Evolutionary conservation across 2,797 vertebrate genomes (phyloP), one percentile per base, ranked within the genome.

Genomic region (Coluber constrictor): DNA sequence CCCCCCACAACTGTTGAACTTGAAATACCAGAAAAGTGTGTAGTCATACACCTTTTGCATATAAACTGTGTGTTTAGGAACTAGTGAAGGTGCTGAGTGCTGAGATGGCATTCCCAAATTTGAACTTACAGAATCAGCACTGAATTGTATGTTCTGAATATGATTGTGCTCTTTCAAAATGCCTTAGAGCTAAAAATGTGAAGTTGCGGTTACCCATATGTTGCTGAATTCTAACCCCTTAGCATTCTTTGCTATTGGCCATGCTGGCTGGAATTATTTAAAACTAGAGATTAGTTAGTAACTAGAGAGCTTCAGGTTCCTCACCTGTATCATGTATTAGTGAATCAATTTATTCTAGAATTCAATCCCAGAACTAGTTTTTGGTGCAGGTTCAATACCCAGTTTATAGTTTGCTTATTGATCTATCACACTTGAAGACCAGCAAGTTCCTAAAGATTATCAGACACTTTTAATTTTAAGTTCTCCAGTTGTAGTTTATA

Each of bases 1-100:
- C 25, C 10, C 59, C 18, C 2, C 60, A n/a, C 60, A 59, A 91
- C 25, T 91, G 90, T 47, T 96, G 96, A 96, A 97, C 96, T 96
- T 96, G 96, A 95, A 95, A 96, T 95, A 96, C 95, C 95, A 94
- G 96, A 95, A 97, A 96, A 95, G 95, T 96, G 91, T 95, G 96
- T 87, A 59, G 87, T 55, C 59, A 23, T 7, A 27, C n/a, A 27
- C 51, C 70, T 86, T 66, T 12, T 13, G n/a, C 60, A 88, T 54
- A 66, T 61, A 54, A 66, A 37, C 37, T 3, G 16, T 23, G n/a
- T 60, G 18, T 92, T 90, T 88, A 86, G 91, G 59, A 92, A 87
- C 83, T 87, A 32, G 60, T n/a, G 7, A 27, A 47, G 12, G 87
- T 57, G 25, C 18, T 37, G n/a, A 60, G 2, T 86, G 88, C 88